A percentile compares a stretch with the other conserved stretches of the same genome.
Evolutionary conservation across 35 echinoderm and acorn worm genomes (phyloP).

Genomic region (Hemicentrotus pulcherrimus): DNA sequence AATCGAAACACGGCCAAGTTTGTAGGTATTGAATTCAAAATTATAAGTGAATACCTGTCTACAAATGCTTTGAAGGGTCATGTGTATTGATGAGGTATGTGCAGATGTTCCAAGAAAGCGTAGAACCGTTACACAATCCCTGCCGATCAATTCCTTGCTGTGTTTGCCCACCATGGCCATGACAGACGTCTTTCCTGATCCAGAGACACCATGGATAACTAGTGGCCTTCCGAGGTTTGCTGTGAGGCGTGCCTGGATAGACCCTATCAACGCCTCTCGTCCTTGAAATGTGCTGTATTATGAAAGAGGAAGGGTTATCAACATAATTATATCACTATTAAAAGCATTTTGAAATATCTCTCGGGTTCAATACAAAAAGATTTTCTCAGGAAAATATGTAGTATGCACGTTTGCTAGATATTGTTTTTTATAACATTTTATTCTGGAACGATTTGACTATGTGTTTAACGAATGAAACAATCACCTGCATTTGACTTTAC

Average conservation of each 20-base stretch:
- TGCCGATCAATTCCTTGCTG: slow-evolving; percentile 46
- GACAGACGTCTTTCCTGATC: slow-evolving; percentile 87
- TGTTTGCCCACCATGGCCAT: slow-evolving; percentile 79
- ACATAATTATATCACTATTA: background rate
- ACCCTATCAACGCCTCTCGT: slow-evolving; percentile 57
- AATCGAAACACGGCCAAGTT: background rate
- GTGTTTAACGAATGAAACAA: background rate
- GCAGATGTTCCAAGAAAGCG: slow-evolving; percentile 83
- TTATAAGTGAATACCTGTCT: slow-evolving; percentile 65
- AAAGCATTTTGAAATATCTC: slow-evolving; percentile 65
- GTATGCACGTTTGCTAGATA: too few relatives aligned
- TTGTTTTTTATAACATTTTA: too few relatives aligned
- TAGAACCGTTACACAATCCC: slow-evolving; percentile 59
- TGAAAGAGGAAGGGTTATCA: background rate
- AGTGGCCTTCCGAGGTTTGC: slow-evolving; percentile 59
- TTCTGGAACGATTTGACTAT: background rate
- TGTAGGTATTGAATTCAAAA: background rate
- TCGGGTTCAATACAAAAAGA: slow-evolving; percentile 19
- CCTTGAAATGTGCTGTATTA: slow-evolving; percentile 67
- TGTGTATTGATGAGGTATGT: slow-evolving; percentile 66
- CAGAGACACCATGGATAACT: slow-evolving; percentile 82
- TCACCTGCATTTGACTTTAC: slow-evolving; percentile 79
- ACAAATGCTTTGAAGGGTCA: slow-evolving; percentile 63
- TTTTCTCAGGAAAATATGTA: too few relatives aligned
- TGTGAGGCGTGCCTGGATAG: slow-evolving; percentile 36